Base-by-base conservation (phyloP, 2,888 invertebrate species). In the Lamproptera curius region DNA sequence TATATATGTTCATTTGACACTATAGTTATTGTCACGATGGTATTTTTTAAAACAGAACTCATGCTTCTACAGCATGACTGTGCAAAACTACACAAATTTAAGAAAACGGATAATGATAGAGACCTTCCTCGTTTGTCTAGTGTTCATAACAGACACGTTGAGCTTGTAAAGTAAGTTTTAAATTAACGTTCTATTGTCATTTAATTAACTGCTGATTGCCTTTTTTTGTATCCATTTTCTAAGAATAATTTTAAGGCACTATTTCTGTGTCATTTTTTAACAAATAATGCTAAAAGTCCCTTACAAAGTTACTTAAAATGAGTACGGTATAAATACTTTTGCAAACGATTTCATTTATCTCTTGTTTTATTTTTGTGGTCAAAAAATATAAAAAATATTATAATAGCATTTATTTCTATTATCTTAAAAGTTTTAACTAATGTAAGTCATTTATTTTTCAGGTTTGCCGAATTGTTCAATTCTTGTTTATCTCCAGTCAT, bases 401-500 rank as follows among this genome's bases (percentile, higher is more conserved):
- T n/a, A n/a, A n/a, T n/a, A n/a, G n/a, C n/a, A n/a, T n/a, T n/a
- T n/a, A n/a, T n/a, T n/a, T n/a, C n/a, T n/a, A n/a, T n/a, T n/a
- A n/a, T n/a, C n/a, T n/a, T n/a, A n/a, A n/a, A n/a, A n/a, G n/a
- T n/a, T n/a, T n/a, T n/a, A n/a, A n/a, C n/a, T n/a, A n/a, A n/a
- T n/a, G n/a, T n/a, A n/a, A n/a, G n/a, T 39, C 2, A 9, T 39
- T 9, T 1, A 3, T 39, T 14, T 39, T 26, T 0, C 72, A 85
- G 85, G 31, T 76, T 65, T 31, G 62, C 71, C 0, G 62, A 59
- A 3, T 49, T 83, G 0, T 82, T 81, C 31, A 73, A 83, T 37
- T 70, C 76, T 0, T 81, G 82, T 10, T 48, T 84, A 1, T 81
- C 85, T 0, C 81, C 82, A 0, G 75, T 82, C 10, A 84, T 85